A percentile compares a stretch with the other conserved stretches of the same genome.
Conservation (phyloP, 2,797 vertebrate species). For the Neostethus bicornis region DNA sequence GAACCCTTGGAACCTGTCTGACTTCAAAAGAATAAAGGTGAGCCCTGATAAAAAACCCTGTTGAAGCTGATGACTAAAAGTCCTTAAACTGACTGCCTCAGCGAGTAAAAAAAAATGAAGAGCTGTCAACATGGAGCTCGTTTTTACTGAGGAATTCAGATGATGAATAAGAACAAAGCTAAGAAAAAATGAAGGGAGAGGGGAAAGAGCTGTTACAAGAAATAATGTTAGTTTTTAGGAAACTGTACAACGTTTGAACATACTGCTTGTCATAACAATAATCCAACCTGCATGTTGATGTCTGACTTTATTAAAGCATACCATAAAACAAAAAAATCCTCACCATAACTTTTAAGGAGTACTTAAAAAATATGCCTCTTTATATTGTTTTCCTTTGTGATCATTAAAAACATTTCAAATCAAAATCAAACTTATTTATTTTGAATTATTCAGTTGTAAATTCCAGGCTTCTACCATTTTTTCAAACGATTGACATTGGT, state of each 20-base stretch:
- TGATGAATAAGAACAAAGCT: constrained; percentile 21
- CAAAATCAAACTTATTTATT: too few relatives aligned
- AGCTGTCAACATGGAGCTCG: constrained; percentile 26
- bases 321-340: constrained; percentile 40
- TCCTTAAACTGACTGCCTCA: constrained; percentile 54
- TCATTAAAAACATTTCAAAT: constrained; percentile 43
- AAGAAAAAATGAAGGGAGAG: constrained; percentile 6
- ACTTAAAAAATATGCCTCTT: constrained; percentile 38
- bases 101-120: constrained; percentile 39
- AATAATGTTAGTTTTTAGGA: constrained; percentile 31
- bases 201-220: constrained; percentile 11
- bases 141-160: constrained; percentile 21
- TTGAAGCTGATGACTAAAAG: constrained; percentile 51
- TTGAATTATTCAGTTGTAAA: constrained; percentile 58
- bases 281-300: constrained; percentile 15
- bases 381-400: constrained; percentile 51
- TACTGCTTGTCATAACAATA: constrained; percentile 15
- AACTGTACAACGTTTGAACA: constrained; percentile 13
- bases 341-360: constrained; percentile 43
- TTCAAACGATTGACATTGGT: constrained; percentile 33
- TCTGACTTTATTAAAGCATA: constrained; percentile 45
- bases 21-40: constrained; percentile 49
- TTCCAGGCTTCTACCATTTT: constrained; percentile 39
- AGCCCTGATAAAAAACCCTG: constrained; percentile 44
- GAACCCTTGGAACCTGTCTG: constrained; percentile 42